Base-by-base conservation (phyloP, 2,797 vertebrate species). In the Rallus crepitans region DNA sequence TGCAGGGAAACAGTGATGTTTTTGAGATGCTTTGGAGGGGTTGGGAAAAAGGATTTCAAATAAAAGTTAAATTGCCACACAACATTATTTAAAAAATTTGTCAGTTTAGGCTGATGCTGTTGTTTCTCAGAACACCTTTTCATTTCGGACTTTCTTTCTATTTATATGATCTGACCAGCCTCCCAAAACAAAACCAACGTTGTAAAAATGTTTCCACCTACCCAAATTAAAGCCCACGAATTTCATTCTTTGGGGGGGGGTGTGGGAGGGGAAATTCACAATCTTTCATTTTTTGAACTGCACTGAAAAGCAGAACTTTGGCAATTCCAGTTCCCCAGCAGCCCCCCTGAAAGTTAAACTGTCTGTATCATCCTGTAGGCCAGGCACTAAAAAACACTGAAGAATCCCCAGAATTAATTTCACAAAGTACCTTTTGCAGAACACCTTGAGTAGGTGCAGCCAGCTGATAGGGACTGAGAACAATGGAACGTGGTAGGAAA, bases 31-130 rank as follows among this genome's bases (percentile, higher is more conserved):
- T 90, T 82, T 63, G 19, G 35, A 75, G 35, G 21, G 21, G 23
- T 4, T 84, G 59, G n/a, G 24, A 60, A 63, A 81, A 65, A 33
- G 7, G 11, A 11, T 88, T 90, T 75, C 2, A 85, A 94, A 39
- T 87, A 82, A 75, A 90, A 83, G 69, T 71, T 55, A 47, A 93
- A 87, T 84, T 79, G 56, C 11, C 90, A 39, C 25, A 48, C 56
- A 76, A 18, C 6, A 42, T 40, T 2, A 50, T 33, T 84, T 63
- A 0, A 7, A 33, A 52, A 81, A 75, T 6, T 3, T 28, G 15
- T 39, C 4, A 0, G 11, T 76, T 91, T 75, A 59, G 31, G 31
- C 15, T 94, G 50, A 31, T 15, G 47, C 31, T 68, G 39, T 39
- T 87, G 40, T 79, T 90, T 78, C 35, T 75, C 45, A 81, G 30